phyloP scores from a whole-genome alignment of 2,888 invertebrate species.

The Campopleginae sp. region DNA sequence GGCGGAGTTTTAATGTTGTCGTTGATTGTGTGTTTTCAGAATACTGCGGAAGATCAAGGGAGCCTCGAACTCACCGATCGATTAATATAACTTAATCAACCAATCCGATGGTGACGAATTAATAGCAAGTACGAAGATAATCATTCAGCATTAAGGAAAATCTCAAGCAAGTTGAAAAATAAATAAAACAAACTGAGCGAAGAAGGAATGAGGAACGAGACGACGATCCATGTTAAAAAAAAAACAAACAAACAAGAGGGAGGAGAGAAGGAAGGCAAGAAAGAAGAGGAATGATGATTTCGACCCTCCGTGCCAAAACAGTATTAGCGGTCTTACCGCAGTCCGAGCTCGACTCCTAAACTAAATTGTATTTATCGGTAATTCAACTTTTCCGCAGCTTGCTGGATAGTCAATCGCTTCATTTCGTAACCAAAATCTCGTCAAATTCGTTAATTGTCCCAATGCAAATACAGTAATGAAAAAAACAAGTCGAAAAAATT shows the following conservation, averaged over 20 bases:
- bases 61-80: constrained; percentile 69
- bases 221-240: constrained; percentile 64
- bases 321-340: constrained; percentile 78
- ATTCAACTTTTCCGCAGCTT: constrained; percentile 59
- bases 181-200: constrained; percentile 20
- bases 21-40: constrained; percentile 71
- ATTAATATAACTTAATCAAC: constrained; percentile 70
- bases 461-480: not conserved
- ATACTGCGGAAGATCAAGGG: constrained; percentile 67
- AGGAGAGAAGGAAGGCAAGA: constrained; percentile 33
- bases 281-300: constrained; percentile 62
- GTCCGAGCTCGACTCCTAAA: constrained; percentile 74
- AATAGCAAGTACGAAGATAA: constrained; percentile 66
- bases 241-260: constrained; percentile 34
- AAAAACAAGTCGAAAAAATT: not conserved
- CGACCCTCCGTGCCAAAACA: constrained; percentile 73
- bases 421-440: constrained; percentile 36
- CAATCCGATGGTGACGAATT: constrained; percentile 54
- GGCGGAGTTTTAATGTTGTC: constrained; percentile 41
- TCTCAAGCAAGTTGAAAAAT: constrained; percentile 27
- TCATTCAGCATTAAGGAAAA: constrained; percentile 44
- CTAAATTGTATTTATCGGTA: constrained; percentile 61
- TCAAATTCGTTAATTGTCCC: constrained; percentile 3
- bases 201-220: constrained; percentile 47
- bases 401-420: constrained; percentile 37